Base-by-base conservation (phyloP, 2,888 invertebrate genomes). In the Apodemia duryi region DNA sequence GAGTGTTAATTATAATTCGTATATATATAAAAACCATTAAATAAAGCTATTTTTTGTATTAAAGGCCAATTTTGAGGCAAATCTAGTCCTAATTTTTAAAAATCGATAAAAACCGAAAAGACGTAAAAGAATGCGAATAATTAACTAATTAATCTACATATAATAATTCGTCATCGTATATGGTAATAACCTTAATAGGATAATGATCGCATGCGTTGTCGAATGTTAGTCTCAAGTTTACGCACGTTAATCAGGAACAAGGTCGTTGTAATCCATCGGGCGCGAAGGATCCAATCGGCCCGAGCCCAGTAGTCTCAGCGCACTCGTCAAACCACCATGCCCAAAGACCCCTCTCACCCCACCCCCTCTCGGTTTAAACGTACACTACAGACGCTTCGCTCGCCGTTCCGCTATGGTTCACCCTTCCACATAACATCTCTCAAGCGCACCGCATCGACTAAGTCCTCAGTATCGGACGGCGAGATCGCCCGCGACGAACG, bases 371-470 rank as follows among this genome's bases (percentile, higher is more conserved):
- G 90, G 72, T 84, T 92, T 72, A 88, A 87, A 71, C 90, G 88
- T 75, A 90, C 90, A 76, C 84, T 92, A 74, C 86, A 85, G 80
- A 79, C 91, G 82, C 84, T 92, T 67, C 86, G 91, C 74, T 83
- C 90, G 72, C 90, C 92, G 79, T 91, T 92, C 84, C 90, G 91
- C 76, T 83, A 86, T 82, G 85, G 84, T 75, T 89, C 92, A 85
- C 88, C 90, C 86, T 91, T 91, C 88, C 90, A 91, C 84, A 83
- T 91, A 80, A 88, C 85, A 73, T 80, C 90, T 80, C 79, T 85
- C 82, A 86, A 85, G 81, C 90, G 89, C 75, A 78, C 85, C 77
- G 84, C 85, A 75, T 88, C 88, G 75, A 79, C 77, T 70, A 89
- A 87, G 74, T 87, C 88, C 74, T 85, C 84, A 77, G 89, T 82